Conservation (phyloP, 2,888 invertebrate genomes). For the Eristalis arbustorum region DNA sequence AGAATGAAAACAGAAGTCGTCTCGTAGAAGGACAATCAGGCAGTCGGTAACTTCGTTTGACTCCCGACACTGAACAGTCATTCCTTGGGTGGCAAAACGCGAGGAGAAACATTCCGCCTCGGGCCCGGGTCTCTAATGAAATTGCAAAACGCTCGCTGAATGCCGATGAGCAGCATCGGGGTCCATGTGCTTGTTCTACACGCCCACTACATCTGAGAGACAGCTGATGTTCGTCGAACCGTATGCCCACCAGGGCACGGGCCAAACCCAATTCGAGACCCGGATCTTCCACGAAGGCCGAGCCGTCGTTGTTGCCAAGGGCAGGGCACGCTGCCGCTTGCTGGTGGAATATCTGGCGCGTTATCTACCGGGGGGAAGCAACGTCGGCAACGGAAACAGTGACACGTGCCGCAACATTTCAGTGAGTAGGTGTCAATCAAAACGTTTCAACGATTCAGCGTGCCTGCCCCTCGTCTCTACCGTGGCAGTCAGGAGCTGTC, state of each 20-base stretch:
- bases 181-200: not conserved
- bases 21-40: not conserved
- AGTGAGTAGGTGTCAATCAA: slow-evolving; percentile 35
- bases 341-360: not conserved
- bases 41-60: not conserved
- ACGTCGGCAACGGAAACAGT: not conserved
- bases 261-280: not conserved
- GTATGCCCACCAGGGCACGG: too few species aligned
- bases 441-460: slow-evolving; percentile 1
- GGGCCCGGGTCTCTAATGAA: not conserved
- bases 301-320: not conserved
- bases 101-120: not conserved
- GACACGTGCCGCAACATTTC: slow-evolving; percentile 27
- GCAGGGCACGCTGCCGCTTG: not conserved
- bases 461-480: not conserved
- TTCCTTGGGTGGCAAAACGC: too few species aligned
- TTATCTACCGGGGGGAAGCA: slow-evolving; percentile 4
- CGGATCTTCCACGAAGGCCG: not conserved
- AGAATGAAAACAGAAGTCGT: not conserved
- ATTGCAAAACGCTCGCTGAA: not conserved
- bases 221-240: not conserved
- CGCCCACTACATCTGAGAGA: not conserved
- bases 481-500: slow-evolving; percentile 10
- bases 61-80: not conserved
- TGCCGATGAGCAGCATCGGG: not conserved